Evolutionary conservation across 2,797 vertebrate genomes (phyloP).

Genomic region (Thamnophis elegans): DNA sequence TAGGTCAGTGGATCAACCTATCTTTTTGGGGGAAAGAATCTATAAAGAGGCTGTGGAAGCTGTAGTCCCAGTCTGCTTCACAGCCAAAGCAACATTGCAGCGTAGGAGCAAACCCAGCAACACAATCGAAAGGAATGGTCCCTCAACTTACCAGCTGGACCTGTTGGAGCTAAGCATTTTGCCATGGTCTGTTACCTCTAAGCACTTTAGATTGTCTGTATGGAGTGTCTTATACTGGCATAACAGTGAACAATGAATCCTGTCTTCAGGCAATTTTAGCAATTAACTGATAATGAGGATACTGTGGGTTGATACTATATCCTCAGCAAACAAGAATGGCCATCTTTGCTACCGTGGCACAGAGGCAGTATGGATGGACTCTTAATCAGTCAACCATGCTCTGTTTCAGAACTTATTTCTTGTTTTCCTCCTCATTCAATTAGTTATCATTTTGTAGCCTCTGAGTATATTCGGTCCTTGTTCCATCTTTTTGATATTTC

Average conservation of each 20-base stretch:
- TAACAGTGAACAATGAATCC: neutral
- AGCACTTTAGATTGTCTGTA: neutral
- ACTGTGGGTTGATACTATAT: neutral
- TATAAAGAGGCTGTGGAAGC: neutral
- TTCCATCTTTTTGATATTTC: neutral
- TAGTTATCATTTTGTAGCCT: neutral
- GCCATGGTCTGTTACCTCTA: neutral
- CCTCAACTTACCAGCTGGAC: neutral
- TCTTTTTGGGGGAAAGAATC: neutral
- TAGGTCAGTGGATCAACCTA: neutral
- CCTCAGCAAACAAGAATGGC: neutral
- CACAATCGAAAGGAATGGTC: neutral
- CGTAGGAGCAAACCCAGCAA: neutral
- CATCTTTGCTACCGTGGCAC: neutral
- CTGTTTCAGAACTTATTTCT: neutral
- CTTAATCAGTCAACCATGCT: neutral
- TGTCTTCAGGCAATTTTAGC: neutral
- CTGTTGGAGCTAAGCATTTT: neutral
- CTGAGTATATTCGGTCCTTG: neutral
- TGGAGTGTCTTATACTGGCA: neutral
- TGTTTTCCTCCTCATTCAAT: neutral
- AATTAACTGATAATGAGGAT: neutral
- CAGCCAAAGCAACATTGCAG: neutral
- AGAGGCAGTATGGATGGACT: neutral
- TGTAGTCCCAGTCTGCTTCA: neutral